Evolutionary conservation across 1,140 invertebrate genomes (phyloP), one percentile per base, ranked within the genome.

Genomic region (Chrysopa pallens): DNA sequence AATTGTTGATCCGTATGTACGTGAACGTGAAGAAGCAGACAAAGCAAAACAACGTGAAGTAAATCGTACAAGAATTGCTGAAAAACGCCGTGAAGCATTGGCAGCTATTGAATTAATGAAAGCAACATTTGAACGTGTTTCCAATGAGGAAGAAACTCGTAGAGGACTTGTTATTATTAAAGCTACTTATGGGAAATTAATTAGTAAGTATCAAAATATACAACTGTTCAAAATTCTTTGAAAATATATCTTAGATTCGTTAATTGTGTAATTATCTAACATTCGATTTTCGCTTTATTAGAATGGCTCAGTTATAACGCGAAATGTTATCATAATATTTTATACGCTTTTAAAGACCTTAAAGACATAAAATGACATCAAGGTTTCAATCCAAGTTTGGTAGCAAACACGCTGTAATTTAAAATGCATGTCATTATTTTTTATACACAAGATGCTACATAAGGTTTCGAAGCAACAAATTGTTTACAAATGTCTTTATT

Each of bases 61-160:
- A 40, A 84, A 89, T 56, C 78, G 73, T 52, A 69, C 70, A 48
- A 68, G 72, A 73, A 73, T 48, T 45, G 43, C n/a, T 33, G 77
- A 90, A 52, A 84, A 82, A 61, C 76, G 79, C 50, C 66, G 72
- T 43, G 87, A 95, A 64, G 91, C 91, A 0, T 66, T 77, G 50
- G 78, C 83, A 1, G 86, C 89, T 1, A 69, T 89, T 1, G 78
- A 90, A 38, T 62, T 98, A 8, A 96, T 98, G 92, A 71, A 68
- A 47, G 80, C 77, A 36, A 84, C 83, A 0, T 88, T 84, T 53
- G 70, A 74, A 37, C 70, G 85, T 35, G 84, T 86, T 45, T 64
- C 70, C 39, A 63, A 62, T 1, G 80, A 88, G 36, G 89, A 93
- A 57, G 78, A 83, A 52, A 69, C 69, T 13, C 76, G 76, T 47